A percentile compares a stretch with the other conserved stretches of the same genome.
phyloP scores from a whole-genome alignment of 2,888 invertebrate species.

The Scaptomyza tumidula region DNA sequence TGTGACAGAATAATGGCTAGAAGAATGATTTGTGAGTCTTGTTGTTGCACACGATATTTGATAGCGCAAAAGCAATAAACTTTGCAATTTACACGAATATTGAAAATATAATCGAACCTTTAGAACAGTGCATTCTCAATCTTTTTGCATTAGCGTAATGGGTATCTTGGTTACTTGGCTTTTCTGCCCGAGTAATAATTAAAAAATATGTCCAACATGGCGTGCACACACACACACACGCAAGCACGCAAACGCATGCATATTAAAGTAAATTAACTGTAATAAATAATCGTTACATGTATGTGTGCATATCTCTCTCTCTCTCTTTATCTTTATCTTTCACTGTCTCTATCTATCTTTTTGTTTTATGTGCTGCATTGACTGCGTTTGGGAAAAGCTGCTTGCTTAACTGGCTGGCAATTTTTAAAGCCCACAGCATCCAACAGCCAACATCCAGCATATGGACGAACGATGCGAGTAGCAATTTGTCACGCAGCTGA shows the following conservation, averaged over 20 bases:
- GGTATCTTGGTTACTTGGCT: too few relatives aligned
- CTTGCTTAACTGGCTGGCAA: conserved; percentile 51
- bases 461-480: conserved; percentile 40
- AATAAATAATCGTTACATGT: conserved; percentile 62
- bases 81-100: too few relatives aligned
- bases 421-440: conserved; percentile 29
- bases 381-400: conserved; percentile 41
- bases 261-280: conserved; percentile 53
- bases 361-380: conserved; percentile 23
- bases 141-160: too few relatives aligned
- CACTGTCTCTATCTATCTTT: neutral
- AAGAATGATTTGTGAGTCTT: too few relatives aligned
- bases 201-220: conserved; percentile 45
- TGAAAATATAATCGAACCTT: too few relatives aligned
- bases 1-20: too few relatives aligned
- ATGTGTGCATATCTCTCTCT: neutral
- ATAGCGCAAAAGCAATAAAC: too few relatives aligned
- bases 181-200: conserved; percentile 33
- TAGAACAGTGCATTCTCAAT: too few relatives aligned
- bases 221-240: conserved; percentile 10
- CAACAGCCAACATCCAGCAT: conserved; percentile 36
- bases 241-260: conserved; percentile 10
- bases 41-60: too few relatives aligned
- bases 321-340: neutral
- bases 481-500: conserved; percentile 60